phyloP scores from a whole-genome alignment of 2,888 invertebrate species.

The Drosophila robusta region DNA sequence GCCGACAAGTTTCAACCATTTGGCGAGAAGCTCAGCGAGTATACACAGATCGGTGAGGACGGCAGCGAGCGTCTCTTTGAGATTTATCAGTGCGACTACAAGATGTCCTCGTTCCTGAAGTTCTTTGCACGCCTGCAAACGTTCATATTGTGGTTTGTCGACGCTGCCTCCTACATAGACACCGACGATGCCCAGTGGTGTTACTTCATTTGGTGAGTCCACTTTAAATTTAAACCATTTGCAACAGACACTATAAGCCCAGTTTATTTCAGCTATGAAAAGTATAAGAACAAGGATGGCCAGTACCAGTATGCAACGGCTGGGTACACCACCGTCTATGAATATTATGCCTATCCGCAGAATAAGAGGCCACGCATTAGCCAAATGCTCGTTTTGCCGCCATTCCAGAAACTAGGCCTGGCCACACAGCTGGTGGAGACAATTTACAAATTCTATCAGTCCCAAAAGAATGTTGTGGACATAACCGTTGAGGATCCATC shows the following conservation, averaged over 20 bases:
- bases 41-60: slow-evolving; percentile 84
- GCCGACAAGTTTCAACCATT: slow-evolving; percentile 92
- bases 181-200: slow-evolving; percentile 96
- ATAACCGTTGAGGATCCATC: slow-evolving; percentile 97
- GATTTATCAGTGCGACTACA: slow-evolving; percentile 91
- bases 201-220: slow-evolving; percentile 91
- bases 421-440: slow-evolving; percentile 90
- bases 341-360: slow-evolving; percentile 96
- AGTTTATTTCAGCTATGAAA: slow-evolving; percentile 88
- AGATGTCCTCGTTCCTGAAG: slow-evolving; percentile 89
- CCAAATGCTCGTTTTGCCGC: slow-evolving; percentile 96
- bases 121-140: slow-evolving; percentile 95
- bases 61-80: slow-evolving; percentile 88
- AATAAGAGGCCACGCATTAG: slow-evolving; percentile 95
- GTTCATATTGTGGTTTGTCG: slow-evolving; percentile 97
- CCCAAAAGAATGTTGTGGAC: slow-evolving; percentile 86
- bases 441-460: slow-evolving; percentile 86
- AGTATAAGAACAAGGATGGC: slow-evolving; percentile 87
- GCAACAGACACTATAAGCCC: not conserved
- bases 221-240: not conserved
- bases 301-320: slow-evolving; percentile 89
- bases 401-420: slow-evolving; percentile 93
- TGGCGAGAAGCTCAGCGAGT: slow-evolving; percentile 89
- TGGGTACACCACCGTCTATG: slow-evolving; percentile 96
- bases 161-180: slow-evolving; percentile 97